phyloP scores from a whole-genome alignment of 2,113 vertebrate species.

The Tupaia tana region DNA sequence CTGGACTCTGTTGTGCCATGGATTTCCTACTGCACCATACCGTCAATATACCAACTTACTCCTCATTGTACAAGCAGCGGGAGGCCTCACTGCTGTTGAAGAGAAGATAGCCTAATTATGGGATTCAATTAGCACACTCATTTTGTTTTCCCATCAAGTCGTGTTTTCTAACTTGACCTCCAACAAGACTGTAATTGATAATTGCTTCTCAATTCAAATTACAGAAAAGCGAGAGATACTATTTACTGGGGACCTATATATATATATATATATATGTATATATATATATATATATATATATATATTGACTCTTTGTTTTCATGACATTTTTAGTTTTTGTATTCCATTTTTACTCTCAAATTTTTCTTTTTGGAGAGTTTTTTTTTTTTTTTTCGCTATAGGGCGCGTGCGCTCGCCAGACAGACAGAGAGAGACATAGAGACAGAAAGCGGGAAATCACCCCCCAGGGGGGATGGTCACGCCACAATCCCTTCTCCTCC shows the following conservation, averaged over 20 bases:
- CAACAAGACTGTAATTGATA: background rate
- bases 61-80: background rate
- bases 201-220: background rate
- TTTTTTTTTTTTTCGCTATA: too few species aligned
- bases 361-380: too few species aligned
- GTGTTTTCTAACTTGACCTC: background rate
- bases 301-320: background rate
- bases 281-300: too few species aligned
- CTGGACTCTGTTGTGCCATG: background rate
- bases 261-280: too few species aligned
- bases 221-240: background rate
- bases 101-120: background rate
- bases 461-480: too few species aligned
- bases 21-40: background rate
- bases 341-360: background rate
- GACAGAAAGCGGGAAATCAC: too few species aligned
- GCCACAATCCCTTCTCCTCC: too few species aligned
- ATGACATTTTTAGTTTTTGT: background rate
- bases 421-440: too few species aligned
- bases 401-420: too few species aligned
- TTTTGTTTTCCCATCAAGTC: background rate
- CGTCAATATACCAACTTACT: background rate
- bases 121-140: background rate
- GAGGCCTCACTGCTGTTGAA: background rate
- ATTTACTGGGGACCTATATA: background rate